phyloP scores from a whole-genome alignment of 2,888 invertebrate genomes.

The Xestia xanthographa region DNA sequence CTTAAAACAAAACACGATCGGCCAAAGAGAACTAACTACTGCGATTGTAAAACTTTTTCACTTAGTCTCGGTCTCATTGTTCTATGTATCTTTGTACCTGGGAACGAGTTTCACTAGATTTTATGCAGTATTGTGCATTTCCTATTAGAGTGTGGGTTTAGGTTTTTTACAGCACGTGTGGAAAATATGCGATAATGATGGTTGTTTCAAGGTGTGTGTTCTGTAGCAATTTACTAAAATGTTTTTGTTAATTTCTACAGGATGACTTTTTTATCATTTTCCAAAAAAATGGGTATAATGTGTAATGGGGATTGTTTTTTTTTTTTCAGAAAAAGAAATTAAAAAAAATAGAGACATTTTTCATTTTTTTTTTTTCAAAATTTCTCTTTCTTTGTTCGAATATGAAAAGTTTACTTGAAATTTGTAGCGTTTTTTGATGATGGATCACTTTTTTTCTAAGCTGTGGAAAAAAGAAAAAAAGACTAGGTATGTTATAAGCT shows the following conservation, averaged over 20 bases:
- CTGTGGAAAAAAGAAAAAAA: too few relatives aligned
- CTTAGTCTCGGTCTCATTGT: constrained; percentile 81
- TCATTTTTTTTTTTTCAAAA: too few relatives aligned
- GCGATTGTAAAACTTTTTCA: constrained; percentile 86
- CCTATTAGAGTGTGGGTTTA: constrained; percentile 5
- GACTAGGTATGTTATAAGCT: too few relatives aligned
- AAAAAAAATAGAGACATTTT: too few relatives aligned
- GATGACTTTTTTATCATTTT: too few relatives aligned
- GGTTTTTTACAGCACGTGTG: constrained; percentile 13
- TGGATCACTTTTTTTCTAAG: too few relatives aligned
- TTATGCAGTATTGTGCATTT: constrained; percentile 30
- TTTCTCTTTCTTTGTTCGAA: too few relatives aligned
- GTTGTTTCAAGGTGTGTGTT: background rate
- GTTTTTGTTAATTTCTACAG: background rate
- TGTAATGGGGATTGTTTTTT: too few relatives aligned
- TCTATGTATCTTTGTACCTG: constrained; percentile 70
- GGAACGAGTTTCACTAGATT: constrained; percentile 52
- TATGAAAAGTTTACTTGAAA: too few relatives aligned
- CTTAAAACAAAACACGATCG: constrained; percentile 47
- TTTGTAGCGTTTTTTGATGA: too few relatives aligned
- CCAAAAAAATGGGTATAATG: too few relatives aligned
- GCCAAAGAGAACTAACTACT: constrained; percentile 41
- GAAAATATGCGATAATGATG: background rate
- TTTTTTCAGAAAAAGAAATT: too few relatives aligned
- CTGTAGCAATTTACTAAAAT: background rate